Evolutionary conservation across 2,888 invertebrate species (phyloP).

Genomic region (Gastrophysa polygoni): DNA sequence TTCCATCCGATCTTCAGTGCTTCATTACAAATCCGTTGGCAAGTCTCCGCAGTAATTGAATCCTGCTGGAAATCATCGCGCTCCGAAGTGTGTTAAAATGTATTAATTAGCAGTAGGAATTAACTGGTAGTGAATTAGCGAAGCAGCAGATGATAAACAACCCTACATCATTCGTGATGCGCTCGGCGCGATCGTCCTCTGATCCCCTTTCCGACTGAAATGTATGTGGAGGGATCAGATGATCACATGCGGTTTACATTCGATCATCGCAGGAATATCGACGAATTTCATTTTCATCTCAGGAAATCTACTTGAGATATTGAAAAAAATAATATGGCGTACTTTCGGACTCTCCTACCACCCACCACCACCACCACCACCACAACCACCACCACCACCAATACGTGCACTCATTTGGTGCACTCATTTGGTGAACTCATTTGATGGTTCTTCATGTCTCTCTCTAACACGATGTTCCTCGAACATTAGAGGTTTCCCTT

Average conservation of each 20-base stretch:
- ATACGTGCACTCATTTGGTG: too few relatives aligned
- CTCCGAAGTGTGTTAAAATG: conserved; percentile 15
- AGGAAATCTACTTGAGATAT: too few relatives aligned
- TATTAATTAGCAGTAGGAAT: conserved; percentile 12
- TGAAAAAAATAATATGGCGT: too few relatives aligned
- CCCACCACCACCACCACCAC: too few relatives aligned
- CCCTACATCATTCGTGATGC: neutral
- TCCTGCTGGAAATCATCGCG: conserved; percentile 9
- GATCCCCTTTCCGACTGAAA: neutral
- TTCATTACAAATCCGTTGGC: neutral
- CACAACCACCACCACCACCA: too few relatives aligned
- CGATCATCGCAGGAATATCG: too few relatives aligned
- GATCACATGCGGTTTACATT: neutral
- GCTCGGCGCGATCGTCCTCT: neutral
- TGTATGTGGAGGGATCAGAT: neutral
- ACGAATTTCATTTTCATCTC: too few relatives aligned
- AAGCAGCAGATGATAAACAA: conserved; percentile 9
- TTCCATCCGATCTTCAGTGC: neutral
- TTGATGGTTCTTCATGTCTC: too few relatives aligned
- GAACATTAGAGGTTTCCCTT: too few relatives aligned
- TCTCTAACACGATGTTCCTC: too few relatives aligned
- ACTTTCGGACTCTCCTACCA: too few relatives aligned
- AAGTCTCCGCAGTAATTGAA: conserved; percentile 4
- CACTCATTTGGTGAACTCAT: too few relatives aligned
- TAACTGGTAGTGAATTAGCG: conserved; percentile 7